Percentiles rank a stretch among this genome's conserved stretches.
Conservation (phyloP, 2,113 vertebrate species). For the Leptodactylus fuscus region DNA sequence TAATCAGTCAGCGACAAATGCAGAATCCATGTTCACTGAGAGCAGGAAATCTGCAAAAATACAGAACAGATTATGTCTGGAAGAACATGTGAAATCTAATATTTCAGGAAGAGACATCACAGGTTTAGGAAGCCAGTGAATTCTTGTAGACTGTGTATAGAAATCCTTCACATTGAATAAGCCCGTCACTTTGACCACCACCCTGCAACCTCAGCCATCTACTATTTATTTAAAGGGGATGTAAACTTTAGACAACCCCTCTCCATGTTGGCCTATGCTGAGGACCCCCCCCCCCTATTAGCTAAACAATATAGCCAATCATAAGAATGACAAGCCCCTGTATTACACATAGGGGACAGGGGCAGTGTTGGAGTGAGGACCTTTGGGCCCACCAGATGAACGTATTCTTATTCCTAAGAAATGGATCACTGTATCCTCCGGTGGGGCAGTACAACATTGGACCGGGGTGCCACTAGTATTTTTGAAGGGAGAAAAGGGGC, state of each 20-base stretch:
- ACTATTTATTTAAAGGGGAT: neutral
- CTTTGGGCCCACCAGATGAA: no score
- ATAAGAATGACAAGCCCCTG: no score
- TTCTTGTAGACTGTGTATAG: neutral
- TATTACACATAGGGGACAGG: no score
- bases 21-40: constrained; percentile 35
- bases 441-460: no score
- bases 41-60: constrained; percentile 32
- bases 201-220: neutral
- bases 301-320: no score
- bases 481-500: no score
- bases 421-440: no score
- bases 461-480: no score
- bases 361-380: no score
- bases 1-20: constrained; percentile 43
- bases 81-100: constrained; percentile 41
- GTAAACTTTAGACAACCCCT: neutral
- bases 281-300: no score
- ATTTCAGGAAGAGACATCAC: constrained; percentile 8
- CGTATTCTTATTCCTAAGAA: no score
- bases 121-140: constrained; percentile 3
- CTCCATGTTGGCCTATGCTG: neutral
- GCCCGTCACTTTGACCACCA: neutral
- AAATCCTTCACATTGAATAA: neutral
- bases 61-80: constrained; percentile 43